Percentiles rank a stretch among this genome's conserved stretches.
These are phyloP conservation scores for Psilanteris sp. DNA, from an alignment of 1,140 invertebrate species.

Conservation along the genomic window DNA sequence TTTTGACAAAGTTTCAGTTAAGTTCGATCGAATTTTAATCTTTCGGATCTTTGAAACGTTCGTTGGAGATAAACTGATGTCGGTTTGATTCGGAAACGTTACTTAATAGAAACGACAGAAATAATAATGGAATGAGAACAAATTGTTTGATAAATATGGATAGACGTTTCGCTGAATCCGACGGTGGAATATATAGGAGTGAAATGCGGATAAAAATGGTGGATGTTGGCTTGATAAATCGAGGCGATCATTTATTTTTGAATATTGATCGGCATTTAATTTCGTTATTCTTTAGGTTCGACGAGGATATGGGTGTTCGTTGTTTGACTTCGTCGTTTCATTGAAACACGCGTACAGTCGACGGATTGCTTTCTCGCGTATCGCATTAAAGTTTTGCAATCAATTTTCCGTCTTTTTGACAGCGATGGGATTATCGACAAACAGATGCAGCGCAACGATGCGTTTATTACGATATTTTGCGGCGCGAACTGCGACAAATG, in stretches of 20 bases:
- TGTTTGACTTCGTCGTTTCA: constrained; percentile 34
- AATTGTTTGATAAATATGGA: no score
- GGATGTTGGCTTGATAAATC: no score
- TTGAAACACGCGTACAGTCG: constrained; percentile 14
- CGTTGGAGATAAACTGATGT: no score
- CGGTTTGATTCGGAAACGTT: no score
- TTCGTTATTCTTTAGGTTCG: constrained; percentile 1
- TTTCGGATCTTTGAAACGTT: no score
- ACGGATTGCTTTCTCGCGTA: constrained; percentile 20
- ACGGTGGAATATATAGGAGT: no score
- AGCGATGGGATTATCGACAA: constrained; percentile 14
- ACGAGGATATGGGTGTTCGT: constrained; percentile 10
- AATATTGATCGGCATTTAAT: constrained; percentile 18
- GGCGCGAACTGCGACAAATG: not conserved
- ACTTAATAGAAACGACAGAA: no score
- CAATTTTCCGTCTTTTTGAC: constrained; percentile 44
- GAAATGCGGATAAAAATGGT: no score
- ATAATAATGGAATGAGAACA: no score
- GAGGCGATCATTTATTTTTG: not conserved
- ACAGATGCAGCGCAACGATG: not conserved
- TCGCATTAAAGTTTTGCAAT: constrained; percentile 52
- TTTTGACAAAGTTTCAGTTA: no score
- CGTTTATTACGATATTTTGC: constrained; percentile 1
- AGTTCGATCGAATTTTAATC: no score
- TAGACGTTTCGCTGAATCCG: no score